Percentiles rank a stretch among this genome's conserved stretches.
These are phyloP conservation scores for Holcopasites calliopsidis DNA, from an alignment of 1,140 invertebrate species.

Conservation along the genomic window DNA sequence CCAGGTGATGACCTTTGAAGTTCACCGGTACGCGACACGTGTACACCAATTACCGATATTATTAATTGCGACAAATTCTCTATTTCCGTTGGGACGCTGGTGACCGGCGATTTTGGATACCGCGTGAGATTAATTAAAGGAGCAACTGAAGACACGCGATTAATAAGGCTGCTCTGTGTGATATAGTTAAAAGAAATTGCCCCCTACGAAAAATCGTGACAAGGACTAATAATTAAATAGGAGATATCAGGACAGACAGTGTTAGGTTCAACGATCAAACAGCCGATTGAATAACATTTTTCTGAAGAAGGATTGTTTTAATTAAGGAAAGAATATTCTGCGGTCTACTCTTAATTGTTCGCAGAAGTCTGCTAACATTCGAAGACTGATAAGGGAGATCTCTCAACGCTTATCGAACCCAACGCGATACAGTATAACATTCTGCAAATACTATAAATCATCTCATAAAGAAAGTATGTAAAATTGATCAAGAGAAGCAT, in stretches of 20 bases:
- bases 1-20: slow-evolving; percentile 72
- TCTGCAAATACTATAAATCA: no score
- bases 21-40: slow-evolving; percentile 64
- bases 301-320: not conserved
- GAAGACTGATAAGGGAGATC: not conserved
- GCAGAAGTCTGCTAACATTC: not conserved
- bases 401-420: not conserved
- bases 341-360: not conserved
- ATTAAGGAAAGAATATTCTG: not conserved
- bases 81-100: slow-evolving; percentile 46
- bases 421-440: no score
- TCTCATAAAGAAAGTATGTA: no score
- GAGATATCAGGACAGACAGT: no score
- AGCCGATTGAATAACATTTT: no score
- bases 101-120: slow-evolving; percentile 4
- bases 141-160: not conserved
- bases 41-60: slow-evolving; percentile 66
- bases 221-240: not conserved
- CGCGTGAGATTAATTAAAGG: slow-evolving; percentile 26
- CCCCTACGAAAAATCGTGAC: not conserved
- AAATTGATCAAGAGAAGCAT: no score
- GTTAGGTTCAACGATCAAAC: no score
- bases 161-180: not conserved
- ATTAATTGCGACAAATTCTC: slow-evolving; percentile 65
- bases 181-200: not conserved